Conservation (phyloP, 2,113 vertebrate genomes). For the Neotoma lepida region DNA sequence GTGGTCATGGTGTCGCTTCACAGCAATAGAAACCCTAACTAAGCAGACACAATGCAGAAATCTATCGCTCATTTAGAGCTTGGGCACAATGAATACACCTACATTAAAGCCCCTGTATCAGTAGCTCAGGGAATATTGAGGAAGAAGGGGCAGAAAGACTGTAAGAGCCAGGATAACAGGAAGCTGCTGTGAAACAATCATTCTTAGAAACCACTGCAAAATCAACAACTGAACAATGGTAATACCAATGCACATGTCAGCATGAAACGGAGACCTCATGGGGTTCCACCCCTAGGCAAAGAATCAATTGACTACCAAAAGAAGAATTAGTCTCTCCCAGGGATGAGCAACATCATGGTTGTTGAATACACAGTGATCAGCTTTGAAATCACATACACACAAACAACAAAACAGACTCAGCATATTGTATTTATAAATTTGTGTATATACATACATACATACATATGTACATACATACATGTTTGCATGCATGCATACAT, state of each 20-base stretch:
- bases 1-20: no score
- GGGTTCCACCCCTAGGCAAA: background rate
- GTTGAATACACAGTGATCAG: background rate
- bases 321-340: background rate
- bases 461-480: background rate
- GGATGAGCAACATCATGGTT: background rate
- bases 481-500: background rate
- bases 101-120: background rate
- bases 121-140: background rate
- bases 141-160: background rate
- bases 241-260: background rate
- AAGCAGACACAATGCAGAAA: background rate
- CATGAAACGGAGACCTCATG: background rate
- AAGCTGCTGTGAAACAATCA: background rate
- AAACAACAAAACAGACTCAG: background rate
- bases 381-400: background rate
- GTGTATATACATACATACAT: background rate
- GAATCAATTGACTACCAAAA: background rate
- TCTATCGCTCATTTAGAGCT: background rate
- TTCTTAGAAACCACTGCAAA: background rate
- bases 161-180: background rate
- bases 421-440: background rate
- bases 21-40: no score
- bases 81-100: background rate
- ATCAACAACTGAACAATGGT: background rate